Evolutionary conservation across 2,113 vertebrate species (phyloP), one percentile per base, ranked within the genome.

Genomic region (Hypomesus transpacificus): DNA sequence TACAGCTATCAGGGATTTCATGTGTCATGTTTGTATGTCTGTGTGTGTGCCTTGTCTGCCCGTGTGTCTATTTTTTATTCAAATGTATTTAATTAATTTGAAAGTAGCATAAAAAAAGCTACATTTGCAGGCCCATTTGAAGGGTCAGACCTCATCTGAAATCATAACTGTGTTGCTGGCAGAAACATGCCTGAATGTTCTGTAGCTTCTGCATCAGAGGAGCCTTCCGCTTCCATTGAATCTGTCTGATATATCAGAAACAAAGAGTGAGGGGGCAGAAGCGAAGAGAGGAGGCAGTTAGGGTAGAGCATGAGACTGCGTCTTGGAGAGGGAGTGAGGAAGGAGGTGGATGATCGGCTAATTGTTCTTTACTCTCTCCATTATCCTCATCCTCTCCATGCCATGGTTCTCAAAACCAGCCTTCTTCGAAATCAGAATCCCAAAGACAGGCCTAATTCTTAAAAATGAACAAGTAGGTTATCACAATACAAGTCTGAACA

Each of bases 1-100:
- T 71, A 85, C 87, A 78, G 78, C 69, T 65, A 71, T 79, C 68
- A 61, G 68, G 67, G 61, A 76, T 68, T 75, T 31, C 70, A 24
- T 18, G 21, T 73, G 14, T 56, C 26, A 31, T 65, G 18, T n/a
- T n/a, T 53, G 67, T 28, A 34, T 58, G 75, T 81, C 70, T 75
- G n/a, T 66, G 61, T 67, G 18, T 74, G 14, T 39, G 22, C 17
- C 53, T 16, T 56, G 66, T 54, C 28, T 69, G 34, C 52, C 2
- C 50, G n/a, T 66, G 72, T 8, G 31, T 24, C 8, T 46, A 20
- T 17, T 46, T 68, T 24, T 76, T 24, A 58, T 18, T 52, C 34
- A 31, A 39, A 34, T 46, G 24, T 46, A 31, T 34, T 14, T 61
- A 16, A 57, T 31, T 26, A 8, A 22, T 14, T 31, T 14, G n/a